Evolutionary conservation across 1,140 invertebrate genomes (phyloP).

Genomic region (Sarcophaga bullata): DNA sequence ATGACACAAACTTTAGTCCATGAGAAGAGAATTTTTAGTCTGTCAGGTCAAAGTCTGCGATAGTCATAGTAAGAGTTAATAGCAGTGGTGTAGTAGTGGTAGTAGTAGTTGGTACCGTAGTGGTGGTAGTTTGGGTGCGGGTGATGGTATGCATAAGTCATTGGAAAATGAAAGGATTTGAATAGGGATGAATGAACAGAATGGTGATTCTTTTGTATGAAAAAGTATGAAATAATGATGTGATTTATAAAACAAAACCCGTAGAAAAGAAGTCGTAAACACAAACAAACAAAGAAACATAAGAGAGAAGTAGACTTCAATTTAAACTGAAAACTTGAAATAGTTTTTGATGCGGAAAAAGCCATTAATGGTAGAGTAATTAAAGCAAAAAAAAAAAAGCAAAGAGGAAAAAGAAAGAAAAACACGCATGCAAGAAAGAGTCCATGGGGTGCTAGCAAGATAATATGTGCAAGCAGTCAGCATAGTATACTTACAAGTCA

Average conservation of each 20-base stretch:
- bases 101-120: too few relatives aligned
- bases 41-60: conserved; percentile 3
- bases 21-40: not conserved
- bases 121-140: not conserved
- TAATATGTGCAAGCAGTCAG: too few relatives aligned
- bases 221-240: conserved; percentile 41
- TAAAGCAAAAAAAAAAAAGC: not conserved
- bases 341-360: conserved; percentile 33
- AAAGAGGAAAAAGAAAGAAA: too few relatives aligned
- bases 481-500: too few relatives aligned
- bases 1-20: not conserved
- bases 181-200: conserved; percentile 40
- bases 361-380: conserved; percentile 1
- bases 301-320: not conserved
- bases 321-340: conserved; percentile 12
- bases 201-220: conserved; percentile 40
- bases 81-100: not conserved
- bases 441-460: too few relatives aligned
- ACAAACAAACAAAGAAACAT: too few relatives aligned
- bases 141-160: conserved; percentile 1
- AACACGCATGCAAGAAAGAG: too few relatives aligned
- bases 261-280: not conserved
- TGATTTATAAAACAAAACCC: conserved; percentile 35
- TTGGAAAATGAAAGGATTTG: conserved; percentile 41
- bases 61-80: not conserved